Percentiles rank a stretch among this genome's conserved stretches.
Conservation (phyloP, 2,113 vertebrate species). For the Alces alces region DNA sequence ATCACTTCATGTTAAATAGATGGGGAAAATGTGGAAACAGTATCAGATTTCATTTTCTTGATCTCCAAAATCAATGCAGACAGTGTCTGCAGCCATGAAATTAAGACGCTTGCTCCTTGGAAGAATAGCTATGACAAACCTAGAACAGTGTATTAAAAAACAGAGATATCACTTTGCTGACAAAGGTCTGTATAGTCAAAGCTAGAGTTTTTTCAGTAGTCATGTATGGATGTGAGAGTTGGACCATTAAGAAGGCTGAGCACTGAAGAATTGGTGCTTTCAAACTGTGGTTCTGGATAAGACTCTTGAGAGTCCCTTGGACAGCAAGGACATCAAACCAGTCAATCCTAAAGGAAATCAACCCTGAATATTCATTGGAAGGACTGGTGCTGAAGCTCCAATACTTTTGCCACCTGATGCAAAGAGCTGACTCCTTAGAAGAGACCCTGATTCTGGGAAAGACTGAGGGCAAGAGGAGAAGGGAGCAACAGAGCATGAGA, state of each 20-base stretch:
- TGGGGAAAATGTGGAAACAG: neutral
- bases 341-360: neutral
- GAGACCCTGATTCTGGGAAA: neutral
- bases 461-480: neutral
- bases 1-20: neutral
- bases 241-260: neutral
- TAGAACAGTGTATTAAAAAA: neutral
- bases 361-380: neutral
- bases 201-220: neutral
- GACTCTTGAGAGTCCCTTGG: neutral
- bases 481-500: neutral
- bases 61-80: neutral
- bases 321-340: neutral
- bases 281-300: neutral
- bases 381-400: neutral
- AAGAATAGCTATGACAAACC: neutral
- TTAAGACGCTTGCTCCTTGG: neutral
- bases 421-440: neutral
- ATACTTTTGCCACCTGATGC: neutral
- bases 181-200: neutral
- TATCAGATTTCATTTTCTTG: neutral
- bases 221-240: neutral
- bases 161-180: neutral
- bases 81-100: neutral
- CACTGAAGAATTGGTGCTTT: neutral